Evolutionary conservation across 2,113 vertebrate species (phyloP), one percentile per base, ranked within the genome.

Genomic region (Hippoglossus stenolepis): DNA sequence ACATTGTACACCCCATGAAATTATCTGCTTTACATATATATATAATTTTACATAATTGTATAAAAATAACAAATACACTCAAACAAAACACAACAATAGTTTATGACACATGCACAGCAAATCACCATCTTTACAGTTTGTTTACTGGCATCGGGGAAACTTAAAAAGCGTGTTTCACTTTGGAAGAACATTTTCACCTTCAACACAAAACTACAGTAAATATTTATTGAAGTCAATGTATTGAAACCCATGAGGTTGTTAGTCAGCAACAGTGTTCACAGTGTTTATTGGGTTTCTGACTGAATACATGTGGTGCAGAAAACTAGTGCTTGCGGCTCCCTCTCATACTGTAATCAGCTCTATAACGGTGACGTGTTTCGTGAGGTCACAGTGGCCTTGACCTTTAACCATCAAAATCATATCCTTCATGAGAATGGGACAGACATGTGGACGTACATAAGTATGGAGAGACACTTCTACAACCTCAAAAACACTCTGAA

Each of bases 1-100:
- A 49, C 65, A 79, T 12, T 26, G 14, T 4, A 31, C 12, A 31
- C 15, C 57, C 40, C 58, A 63, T 75, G 21, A 85, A 73, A 69
- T 59, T 2, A 78, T 80, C 59, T 74, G 15, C 17, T 74, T 62
- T 66, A 0, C 59, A 63, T 66, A 72, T 23, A 40, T 49, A 49
- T 49, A 51, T 51, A 70, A 64, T 24, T 45, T 45, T 45, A 73
- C 40, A 63, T 38, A 35, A 70, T 56, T 63, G 40, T 78, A 87
- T 63, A 90, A 85, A 77, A 89, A 79, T 62, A 80, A 53, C 3
- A 79, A 61, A 61, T 65, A 76, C 23, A 83, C 26, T 58, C 31
- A 77, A 75, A 18, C 15, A 21, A 43, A 17, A 18, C 63, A 18
- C 62, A 62, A 75, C 11, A 73, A 40, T 20, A 64, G 12, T 54